Conservation (phyloP, 2,113 vertebrate species). For the Nesogale talazaci region DNA sequence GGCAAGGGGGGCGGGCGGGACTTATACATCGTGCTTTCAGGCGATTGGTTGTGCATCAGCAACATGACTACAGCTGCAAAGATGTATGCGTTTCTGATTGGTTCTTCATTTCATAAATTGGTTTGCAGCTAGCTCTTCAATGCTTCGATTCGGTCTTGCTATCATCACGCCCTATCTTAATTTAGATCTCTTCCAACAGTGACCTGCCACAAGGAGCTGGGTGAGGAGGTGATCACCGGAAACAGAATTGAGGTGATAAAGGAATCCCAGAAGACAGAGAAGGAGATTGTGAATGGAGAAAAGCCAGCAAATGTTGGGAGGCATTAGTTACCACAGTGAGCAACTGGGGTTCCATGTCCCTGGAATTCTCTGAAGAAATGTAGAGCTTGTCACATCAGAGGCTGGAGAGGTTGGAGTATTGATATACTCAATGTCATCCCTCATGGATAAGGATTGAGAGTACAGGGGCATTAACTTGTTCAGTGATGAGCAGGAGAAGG, state of each 20-base stretch:
- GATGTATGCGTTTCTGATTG: not conserved
- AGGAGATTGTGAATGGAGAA: not conserved
- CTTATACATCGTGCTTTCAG: not conserved
- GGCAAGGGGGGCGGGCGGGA: too few relatives aligned
- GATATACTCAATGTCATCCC: not conserved
- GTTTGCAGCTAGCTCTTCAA: not conserved
- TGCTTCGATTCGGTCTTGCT: not conserved
- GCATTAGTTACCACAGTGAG: not conserved
- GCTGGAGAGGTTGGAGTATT: not conserved
- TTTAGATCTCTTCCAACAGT: not conserved
- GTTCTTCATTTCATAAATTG: not conserved
- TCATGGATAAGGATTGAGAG: not conserved
- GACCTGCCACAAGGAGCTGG: not conserved
- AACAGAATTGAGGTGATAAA: not conserved
- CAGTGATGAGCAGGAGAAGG: not conserved
- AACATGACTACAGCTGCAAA: not conserved
- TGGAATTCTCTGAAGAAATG: not conserved
- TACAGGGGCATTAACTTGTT: not conserved
- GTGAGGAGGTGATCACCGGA: not conserved
- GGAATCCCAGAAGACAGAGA: not conserved
- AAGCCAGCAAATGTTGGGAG: not conserved
- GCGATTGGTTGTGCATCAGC: not conserved
- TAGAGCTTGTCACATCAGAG: not conserved
- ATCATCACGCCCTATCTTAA: not conserved
- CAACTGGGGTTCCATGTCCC: not conserved